Percentiles rank a stretch among this genome's conserved stretches.
Evolutionary conservation across 2,797 vertebrate genomes (phyloP).

Genomic region (Erpetoichthys calabaricus): DNA sequence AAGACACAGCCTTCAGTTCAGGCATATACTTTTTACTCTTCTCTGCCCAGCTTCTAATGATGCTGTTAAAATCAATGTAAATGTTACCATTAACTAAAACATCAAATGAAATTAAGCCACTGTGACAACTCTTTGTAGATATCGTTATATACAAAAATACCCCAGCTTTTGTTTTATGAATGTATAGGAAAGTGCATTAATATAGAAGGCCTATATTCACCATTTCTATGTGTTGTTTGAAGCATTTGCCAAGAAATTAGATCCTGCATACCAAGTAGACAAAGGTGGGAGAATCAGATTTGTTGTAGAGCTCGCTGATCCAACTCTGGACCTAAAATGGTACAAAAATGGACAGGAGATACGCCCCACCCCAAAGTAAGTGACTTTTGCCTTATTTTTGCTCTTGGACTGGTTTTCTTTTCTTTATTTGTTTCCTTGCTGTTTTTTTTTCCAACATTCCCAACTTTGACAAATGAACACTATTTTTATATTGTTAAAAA

Average conservation of each 20-base stretch:
- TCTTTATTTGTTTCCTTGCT: conserved; percentile 1
- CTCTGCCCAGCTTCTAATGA: no score
- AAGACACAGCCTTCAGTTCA: no score
- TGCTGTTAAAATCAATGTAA: no score
- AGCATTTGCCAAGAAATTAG: conserved; percentile 93
- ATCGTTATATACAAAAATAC: no score
- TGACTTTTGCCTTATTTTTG: conserved; percentile 20
- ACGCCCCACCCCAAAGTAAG: conserved; percentile 86
- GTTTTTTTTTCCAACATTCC: not conserved
- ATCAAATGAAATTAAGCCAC: no score
- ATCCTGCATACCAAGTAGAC: conserved; percentile 87
- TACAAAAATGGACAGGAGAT: conserved; percentile 98
- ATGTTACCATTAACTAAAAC: no score
- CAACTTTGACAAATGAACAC: conserved; percentile 26
- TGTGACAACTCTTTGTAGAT: no score
- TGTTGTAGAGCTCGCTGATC: conserved; percentile 84
- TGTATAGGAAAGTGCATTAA: no score
- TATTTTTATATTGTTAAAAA: conserved; percentile 24
- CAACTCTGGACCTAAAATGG: conserved; percentile 94
- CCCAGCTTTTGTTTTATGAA: no score
- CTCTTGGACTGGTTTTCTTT: not conserved
- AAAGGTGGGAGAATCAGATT: conserved; percentile 89
- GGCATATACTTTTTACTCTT: no score
- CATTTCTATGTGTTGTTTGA: conserved; percentile 14
- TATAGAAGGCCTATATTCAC: not conserved